Evolutionary conservation across 2,113 vertebrate genomes (phyloP).

Genomic region (Gnathonemus longibarbis): DNA sequence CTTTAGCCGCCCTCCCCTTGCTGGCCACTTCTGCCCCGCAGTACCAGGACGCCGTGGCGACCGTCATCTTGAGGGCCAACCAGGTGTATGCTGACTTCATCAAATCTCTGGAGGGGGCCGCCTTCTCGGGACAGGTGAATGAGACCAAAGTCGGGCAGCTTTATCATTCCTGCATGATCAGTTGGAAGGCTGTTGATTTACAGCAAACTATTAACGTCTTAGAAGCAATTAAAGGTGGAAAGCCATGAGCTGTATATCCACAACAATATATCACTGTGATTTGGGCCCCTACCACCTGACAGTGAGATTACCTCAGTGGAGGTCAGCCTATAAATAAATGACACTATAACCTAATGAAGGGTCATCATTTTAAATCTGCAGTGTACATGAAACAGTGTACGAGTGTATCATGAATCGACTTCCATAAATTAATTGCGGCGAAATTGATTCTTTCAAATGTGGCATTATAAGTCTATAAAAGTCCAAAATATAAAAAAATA

Average conservation of each 20-base stretch:
- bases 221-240: not conserved
- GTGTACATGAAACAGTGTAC: not conserved
- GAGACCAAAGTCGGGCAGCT: not conserved
- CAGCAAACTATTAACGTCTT: not conserved
- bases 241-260: not conserved
- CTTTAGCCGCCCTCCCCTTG: conserved; percentile 85
- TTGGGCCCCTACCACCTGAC: not conserved
- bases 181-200: not conserved
- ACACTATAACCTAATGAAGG: not conserved
- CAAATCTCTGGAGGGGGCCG: conserved; percentile 75
- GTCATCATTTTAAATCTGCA: not conserved
- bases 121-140: conserved; percentile 87
- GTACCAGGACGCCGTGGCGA: conserved; percentile 89
- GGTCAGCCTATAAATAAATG: not conserved
- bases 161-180: not conserved
- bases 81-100: conserved; percentile 87
- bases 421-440: not conserved
- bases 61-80: conserved; percentile 86
- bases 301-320: not conserved
- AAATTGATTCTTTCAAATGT: not conserved
- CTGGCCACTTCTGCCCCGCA: conserved; percentile 88
- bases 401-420: not conserved
- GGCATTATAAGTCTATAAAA: not conserved
- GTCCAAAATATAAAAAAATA: not conserved
- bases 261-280: not conserved